phyloP scores from a whole-genome alignment of 2,797 vertebrate genomes.

The Sarcophilus harrisii region DNA sequence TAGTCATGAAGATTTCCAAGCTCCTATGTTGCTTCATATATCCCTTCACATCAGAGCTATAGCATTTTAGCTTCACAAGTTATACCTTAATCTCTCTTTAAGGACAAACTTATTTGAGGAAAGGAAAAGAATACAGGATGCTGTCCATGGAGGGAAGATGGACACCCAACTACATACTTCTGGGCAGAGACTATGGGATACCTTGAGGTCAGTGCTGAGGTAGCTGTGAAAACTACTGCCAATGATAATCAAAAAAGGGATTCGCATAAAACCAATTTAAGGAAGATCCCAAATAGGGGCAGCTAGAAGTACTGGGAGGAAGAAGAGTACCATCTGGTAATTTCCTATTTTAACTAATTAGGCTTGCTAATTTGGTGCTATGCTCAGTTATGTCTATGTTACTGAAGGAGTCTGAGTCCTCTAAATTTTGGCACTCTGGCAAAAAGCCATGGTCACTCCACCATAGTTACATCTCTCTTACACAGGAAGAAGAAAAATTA shows the following conservation, averaged over 20 bases:
- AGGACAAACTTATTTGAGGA: not conserved
- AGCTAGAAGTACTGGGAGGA: not conserved
- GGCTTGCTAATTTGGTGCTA: not conserved
- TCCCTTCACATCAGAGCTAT: not conserved
- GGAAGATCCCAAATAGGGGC: not conserved
- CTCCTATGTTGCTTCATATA: not conserved
- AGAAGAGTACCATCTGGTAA: not conserved
- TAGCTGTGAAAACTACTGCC: not conserved
- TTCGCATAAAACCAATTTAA: not conserved
- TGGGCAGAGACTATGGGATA: not conserved
- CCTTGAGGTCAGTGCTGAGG: not conserved
- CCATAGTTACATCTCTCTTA: not conserved
- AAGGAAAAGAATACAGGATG: not conserved
- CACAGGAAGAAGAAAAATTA: not conserved
- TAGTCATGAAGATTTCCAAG: not conserved
- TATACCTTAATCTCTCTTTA: not conserved
- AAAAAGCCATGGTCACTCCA: not conserved
- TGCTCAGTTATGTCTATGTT: not conserved
- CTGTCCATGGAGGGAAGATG: not conserved
- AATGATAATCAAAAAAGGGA: not conserved
- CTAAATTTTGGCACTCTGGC: not conserved
- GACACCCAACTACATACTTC: not conserved
- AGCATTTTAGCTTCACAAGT: not conserved
- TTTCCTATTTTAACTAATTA: not conserved
- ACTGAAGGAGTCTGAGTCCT: not conserved